These are phyloP conservation scores for Eristalis intricaria DNA, from an alignment of 2,888 invertebrate genomes.

Conservation along the genomic window DNA sequence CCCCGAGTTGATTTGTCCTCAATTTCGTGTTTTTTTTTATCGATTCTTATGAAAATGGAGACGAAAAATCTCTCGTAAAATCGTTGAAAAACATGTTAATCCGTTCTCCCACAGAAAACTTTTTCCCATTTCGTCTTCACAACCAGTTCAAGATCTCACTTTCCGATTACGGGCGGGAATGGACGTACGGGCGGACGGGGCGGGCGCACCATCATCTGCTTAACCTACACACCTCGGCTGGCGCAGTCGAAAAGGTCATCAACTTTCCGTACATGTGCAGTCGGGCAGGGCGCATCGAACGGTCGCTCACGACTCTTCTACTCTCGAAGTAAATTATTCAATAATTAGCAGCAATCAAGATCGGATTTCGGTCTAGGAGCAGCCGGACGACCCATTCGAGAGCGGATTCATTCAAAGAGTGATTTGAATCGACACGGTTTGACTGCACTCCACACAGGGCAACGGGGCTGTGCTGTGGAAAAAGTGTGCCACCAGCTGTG, in stretches of 20 bases:
- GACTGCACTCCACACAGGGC: not conserved
- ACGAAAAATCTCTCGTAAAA: not conserved
- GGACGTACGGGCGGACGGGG: too few species aligned
- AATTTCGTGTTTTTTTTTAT: not conserved
- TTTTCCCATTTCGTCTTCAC: not conserved
- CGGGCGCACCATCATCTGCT: slow-evolving; percentile 1
- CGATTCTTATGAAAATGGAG: not conserved
- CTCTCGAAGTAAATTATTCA: slow-evolving; percentile 21
- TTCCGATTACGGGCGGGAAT: slow-evolving; percentile 12
- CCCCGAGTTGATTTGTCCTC: not conserved
- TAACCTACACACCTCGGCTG: slow-evolving; percentile 19
- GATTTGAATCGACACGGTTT: not conserved
- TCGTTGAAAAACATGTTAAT: not conserved
- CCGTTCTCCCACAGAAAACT: not conserved
- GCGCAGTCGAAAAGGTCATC: slow-evolving; percentile 30
- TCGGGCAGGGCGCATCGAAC: slow-evolving; percentile 1
- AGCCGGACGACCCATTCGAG: not conserved
- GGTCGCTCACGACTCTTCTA: slow-evolving; percentile 26
- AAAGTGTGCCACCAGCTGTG: slow-evolving; percentile 46
- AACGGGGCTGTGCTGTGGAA: not conserved
- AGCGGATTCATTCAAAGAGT: not conserved
- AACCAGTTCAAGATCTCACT: slow-evolving; percentile 11
- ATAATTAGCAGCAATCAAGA: slow-evolving; percentile 28
- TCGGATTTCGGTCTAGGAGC: not conserved
- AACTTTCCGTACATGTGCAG: slow-evolving; percentile 21